These are phyloP conservation scores for Caenorhabditis elegans DNA, from an alignment of 1,140 invertebrate species.

Conservation along the genomic window DNA sequence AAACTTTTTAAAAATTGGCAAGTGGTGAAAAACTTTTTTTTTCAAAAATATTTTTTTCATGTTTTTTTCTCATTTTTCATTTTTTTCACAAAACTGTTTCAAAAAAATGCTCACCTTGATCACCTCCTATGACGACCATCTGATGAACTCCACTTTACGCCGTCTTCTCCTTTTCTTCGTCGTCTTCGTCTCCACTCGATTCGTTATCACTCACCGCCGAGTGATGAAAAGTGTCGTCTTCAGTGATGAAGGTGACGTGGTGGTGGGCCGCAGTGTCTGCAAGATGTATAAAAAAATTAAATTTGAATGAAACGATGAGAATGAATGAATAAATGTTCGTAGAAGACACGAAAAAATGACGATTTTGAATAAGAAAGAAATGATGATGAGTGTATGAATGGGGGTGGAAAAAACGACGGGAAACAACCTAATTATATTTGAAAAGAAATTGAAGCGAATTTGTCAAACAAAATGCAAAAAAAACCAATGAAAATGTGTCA, in stretches of 20 bases:
- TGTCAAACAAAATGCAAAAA: too few relatives aligned
- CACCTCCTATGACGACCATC: constrained; percentile 12
- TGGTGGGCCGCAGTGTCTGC: neutral
- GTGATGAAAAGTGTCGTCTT: neutral
- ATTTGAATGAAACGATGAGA: neutral
- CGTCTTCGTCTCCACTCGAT: neutral
- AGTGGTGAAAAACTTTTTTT: too few relatives aligned
- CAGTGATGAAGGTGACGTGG: neutral
- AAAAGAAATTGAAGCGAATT: too few relatives aligned
- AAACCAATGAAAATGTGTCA: too few relatives aligned
- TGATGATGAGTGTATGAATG: neutral
- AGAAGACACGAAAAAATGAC: neutral
- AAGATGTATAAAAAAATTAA: neutral
- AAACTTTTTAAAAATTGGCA: too few relatives aligned
- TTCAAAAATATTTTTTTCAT: too few relatives aligned
- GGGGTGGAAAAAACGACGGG: neutral
- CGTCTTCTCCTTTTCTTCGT: neutral
- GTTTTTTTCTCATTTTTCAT: neutral
- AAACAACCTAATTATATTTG: neutral
- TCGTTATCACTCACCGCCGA: neutral
- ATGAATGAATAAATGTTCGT: neutral
- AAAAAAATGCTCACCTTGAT: constrained; percentile 8
- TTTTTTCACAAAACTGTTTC: neutral
- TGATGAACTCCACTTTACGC: neutral
- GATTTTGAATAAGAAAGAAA: neutral